These are phyloP conservation scores for Percopsis omiscomaycus DNA, from an alignment of 2,797 vertebrate species.

Conservation along the genomic window DNA sequence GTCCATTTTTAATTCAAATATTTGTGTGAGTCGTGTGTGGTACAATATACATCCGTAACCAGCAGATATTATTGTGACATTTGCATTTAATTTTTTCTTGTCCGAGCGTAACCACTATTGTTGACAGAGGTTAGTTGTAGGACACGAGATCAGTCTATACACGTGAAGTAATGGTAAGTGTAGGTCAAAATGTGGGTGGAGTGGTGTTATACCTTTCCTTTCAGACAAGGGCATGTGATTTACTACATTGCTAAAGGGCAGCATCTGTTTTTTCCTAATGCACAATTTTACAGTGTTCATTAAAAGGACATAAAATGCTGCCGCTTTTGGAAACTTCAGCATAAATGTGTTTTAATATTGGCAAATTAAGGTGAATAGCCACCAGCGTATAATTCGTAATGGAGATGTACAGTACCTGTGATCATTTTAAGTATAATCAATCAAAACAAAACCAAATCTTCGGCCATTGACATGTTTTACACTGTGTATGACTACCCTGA, in stretches of 20 bases:
- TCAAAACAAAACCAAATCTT: conserved; percentile 30
- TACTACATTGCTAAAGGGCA: conserved; percentile 67
- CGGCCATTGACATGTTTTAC: conserved; percentile 8
- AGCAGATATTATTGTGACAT: conserved; percentile 22
- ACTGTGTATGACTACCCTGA: conserved; percentile 13
- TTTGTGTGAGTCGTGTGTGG: no score
- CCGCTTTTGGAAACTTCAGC: conserved; percentile 65
- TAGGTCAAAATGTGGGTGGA: conserved; percentile 58
- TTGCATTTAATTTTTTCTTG: conserved; percentile 10
- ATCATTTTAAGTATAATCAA: conserved; percentile 32
- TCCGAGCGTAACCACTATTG: conserved; percentile 24
- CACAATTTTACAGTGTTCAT: conserved; percentile 72
- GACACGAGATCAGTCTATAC: conserved; percentile 42
- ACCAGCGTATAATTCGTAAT: conserved; percentile 43
- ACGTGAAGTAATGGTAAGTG: conserved; percentile 54
- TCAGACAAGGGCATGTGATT: conserved; percentile 72
- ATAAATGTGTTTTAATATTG: conserved; percentile 67
- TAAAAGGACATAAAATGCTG: conserved; percentile 70
- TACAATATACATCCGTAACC: conserved; percentile 36
- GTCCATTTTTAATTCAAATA: no score
- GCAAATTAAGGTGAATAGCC: conserved; percentile 61
- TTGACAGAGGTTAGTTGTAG: conserved; percentile 68
- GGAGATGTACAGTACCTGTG: conserved; percentile 38
- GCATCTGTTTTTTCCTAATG: conserved; percentile 68
- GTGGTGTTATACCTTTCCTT: conserved; percentile 51